Base-by-base conservation (phyloP, 2,113 vertebrate species). In the Pterocles gutturalis region DNA sequence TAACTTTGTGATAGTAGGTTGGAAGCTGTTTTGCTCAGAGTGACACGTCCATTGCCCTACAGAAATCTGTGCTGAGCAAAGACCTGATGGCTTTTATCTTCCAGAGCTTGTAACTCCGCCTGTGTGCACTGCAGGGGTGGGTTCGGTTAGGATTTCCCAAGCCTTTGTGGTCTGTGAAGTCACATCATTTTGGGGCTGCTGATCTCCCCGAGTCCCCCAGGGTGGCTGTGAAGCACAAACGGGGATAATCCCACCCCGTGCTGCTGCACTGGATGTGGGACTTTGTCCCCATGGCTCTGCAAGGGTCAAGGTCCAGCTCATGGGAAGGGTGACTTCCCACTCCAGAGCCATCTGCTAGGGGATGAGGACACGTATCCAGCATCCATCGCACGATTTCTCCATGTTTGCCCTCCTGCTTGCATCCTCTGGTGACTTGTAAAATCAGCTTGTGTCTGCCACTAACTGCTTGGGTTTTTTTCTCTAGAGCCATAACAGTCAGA, bases 361-460 rank as follows among this genome's bases (percentile, higher is more conserved):
- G 34, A 54, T 1, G 3, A 83, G 31, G 34, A 93, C 41, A 55
- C 2, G 0, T 41, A 73, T 38, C 73, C 24, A 53, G 3, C 46
- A 75, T 38, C 80, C 79, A 0, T 45, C 8, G 1, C 34, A 19
- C 21, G 2, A 2, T 33, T 86, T 90, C n/a, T 25, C 66, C 7
- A 0, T 26, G 12, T 77, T 83, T 79, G 69, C n/a, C 51, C 66
- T 80, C 82, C 54, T 45, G 49, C 55, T 77, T 48, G 3, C 81
- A 78, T 90, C 55, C 92, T 95, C 72, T 69, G 54, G 61, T 94
- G 72, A 43, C 81, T 92, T 92, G 36, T 97, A 92, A 94, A 96
- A 87, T 70, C 90, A 92, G 49, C 34, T 49, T 33, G 28, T 87
- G 76, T 67, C 67, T 96, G 83, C 86, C 72, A 48, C 49, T 77